A percentile compares a stretch with the other conserved stretches of the same genome.
Conservation (phyloP, 2,888 invertebrate species). For the Brenthis ino region DNA sequence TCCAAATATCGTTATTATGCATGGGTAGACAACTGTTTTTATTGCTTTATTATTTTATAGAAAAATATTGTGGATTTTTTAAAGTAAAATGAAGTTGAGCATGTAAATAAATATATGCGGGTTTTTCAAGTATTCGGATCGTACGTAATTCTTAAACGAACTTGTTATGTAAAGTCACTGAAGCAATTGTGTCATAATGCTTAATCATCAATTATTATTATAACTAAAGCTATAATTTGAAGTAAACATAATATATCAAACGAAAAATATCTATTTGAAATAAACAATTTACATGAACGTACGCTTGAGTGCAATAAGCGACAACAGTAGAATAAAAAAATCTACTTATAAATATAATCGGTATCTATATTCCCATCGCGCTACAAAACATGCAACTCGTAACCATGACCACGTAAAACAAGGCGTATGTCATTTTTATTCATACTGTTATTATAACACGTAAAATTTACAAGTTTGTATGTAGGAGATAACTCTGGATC, state of each 20-base stretch:
- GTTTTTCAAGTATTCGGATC: no score
- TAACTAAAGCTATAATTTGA: conserved; percentile 3
- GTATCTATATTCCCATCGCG: conserved; percentile 31
- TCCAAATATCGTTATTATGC: conserved; percentile 28
- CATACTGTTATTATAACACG: no score
- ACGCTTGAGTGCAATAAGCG: conserved; percentile 11
- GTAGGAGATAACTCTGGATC: no score
- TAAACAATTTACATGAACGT: conserved; percentile 28
- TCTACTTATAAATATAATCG: conserved; percentile 32
- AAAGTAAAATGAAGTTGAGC: no score
- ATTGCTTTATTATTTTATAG: no score
- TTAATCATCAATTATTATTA: no score
- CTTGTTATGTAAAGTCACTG: no score
- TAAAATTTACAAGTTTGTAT: no score
- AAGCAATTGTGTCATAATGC: no score
- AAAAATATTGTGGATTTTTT: no score
- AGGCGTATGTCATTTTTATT: neutral
- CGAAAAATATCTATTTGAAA: conserved; percentile 25
- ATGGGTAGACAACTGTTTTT: neutral
- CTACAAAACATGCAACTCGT: conserved; percentile 27
- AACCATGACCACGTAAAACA: conserved; percentile 22
- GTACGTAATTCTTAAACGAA: no score
- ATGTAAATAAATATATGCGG: no score
- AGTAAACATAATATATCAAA: conserved; percentile 1
- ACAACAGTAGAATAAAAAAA: conserved; percentile 20